Percentiles rank a stretch among this genome's conserved stretches.
Evolutionary conservation across 2,797 vertebrate species (phyloP).

Genomic region (Monodelphis domestica): DNA sequence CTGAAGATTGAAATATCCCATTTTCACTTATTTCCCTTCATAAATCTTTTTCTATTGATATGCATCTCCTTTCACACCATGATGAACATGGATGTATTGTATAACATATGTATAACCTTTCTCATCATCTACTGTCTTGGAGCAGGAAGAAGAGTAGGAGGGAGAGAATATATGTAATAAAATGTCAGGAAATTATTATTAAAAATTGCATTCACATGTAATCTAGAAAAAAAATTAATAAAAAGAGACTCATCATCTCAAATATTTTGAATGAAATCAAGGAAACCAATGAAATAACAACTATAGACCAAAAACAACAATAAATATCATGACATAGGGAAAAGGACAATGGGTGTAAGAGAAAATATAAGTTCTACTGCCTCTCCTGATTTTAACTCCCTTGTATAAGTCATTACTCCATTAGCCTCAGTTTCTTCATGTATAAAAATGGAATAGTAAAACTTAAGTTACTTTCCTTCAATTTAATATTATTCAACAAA

Average conservation of each 20-base stretch:
- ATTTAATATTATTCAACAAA: not conserved
- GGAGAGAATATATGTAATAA: no score
- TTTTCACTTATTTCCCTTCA: no score
- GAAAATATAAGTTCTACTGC: not conserved
- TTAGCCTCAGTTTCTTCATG: not conserved
- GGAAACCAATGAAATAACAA: not conserved
- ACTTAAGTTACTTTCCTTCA: not conserved
- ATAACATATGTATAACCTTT: no score
- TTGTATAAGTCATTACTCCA: not conserved
- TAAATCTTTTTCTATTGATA: no score
- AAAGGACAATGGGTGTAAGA: not conserved
- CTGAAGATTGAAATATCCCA: no score
- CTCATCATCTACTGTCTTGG: no score
- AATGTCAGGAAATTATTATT: no score
- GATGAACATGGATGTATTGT: no score
- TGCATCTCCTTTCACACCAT: no score
- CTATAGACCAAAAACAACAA: not conserved
- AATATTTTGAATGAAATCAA: not conserved
- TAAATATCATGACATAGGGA: not conserved
- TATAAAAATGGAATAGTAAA: not conserved
- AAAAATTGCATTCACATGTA: no score
- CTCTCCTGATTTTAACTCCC: not conserved
- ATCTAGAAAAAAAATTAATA: no score
- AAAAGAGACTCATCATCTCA: not conserved
- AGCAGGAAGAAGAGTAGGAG: no score